Conservation (phyloP, 2,797 vertebrate species). For the Morus bassanus region DNA sequence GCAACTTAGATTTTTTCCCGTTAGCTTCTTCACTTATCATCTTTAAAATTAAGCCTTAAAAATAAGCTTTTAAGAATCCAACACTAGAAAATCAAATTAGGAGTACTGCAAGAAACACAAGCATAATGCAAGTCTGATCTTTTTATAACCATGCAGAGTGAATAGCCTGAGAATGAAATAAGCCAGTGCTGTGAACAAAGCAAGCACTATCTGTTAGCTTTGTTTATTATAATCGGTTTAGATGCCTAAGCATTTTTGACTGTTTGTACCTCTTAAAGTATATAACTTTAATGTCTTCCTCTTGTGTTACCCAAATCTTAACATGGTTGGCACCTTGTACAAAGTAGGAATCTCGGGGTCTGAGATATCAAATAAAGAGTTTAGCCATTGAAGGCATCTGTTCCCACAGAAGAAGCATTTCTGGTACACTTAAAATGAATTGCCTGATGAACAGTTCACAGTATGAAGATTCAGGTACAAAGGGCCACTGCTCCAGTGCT, state of each 20-base stretch:
- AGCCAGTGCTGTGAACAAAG: not conserved
- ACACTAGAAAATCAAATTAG: not conserved
- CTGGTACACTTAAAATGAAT: not conserved
- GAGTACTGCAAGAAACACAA: not conserved
- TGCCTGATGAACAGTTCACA: not conserved
- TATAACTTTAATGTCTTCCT: not conserved
- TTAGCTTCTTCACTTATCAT: not conserved
- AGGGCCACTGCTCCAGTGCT: not conserved
- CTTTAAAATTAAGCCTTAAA: not conserved
- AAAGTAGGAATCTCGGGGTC: not conserved
- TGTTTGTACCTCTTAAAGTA: not conserved
- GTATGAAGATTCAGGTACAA: not conserved
- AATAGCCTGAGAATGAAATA: not conserved
- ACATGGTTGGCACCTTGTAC: not conserved
- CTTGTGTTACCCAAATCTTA: not conserved
- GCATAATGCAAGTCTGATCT: not conserved
- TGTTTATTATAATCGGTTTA: not conserved
- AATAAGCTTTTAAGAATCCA: not conserved
- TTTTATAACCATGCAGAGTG: not conserved
- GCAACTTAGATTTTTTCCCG: fast-evolving
- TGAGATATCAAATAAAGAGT: not conserved
- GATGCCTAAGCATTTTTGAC: not conserved
- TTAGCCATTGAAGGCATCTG: not conserved
- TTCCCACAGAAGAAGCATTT: not conserved
- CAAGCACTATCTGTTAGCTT: not conserved